A percentile compares a stretch with the other conserved stretches of the same genome.
Conservation (phyloP, 2,888 invertebrate genomes). For the Cacoxenus indagator region DNA sequence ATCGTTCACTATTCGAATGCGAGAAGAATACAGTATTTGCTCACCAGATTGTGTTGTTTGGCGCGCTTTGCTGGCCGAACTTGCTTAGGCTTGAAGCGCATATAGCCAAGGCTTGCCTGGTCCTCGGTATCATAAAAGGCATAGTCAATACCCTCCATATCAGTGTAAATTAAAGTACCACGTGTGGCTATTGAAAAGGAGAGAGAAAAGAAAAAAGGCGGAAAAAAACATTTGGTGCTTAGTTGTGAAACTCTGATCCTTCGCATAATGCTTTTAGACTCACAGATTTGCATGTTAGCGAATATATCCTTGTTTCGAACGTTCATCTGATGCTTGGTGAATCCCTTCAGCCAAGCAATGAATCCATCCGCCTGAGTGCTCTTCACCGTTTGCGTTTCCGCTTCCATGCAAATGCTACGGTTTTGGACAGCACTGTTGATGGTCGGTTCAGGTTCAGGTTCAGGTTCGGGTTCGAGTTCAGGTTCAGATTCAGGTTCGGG, state of each 20-base stretch:
- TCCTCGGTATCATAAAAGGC: conserved; percentile 50
- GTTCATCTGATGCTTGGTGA: background rate
- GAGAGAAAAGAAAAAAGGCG: background rate
- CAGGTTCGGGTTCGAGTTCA: too few relatives aligned
- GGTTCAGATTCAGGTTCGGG: too few relatives aligned
- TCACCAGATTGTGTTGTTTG: conserved; percentile 45
- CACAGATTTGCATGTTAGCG: conserved; percentile 33
- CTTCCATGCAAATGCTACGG: background rate
- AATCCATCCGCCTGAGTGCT: conserved; percentile 6
- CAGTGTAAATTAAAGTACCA: conserved; percentile 37
- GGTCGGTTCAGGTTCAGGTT: too few relatives aligned
- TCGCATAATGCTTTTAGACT: background rate
- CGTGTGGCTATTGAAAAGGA: conserved; percentile 31
- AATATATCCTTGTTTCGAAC: conserved; percentile 23
- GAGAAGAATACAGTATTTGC: too few relatives aligned
- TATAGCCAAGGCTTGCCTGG: conserved; percentile 36
- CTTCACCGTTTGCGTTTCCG: background rate
- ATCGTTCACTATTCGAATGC: too few relatives aligned
- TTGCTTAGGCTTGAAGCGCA: conserved; percentile 52
- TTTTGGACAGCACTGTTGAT: too few relatives aligned
- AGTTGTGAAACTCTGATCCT: background rate
- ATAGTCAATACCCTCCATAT: conserved; percentile 51
- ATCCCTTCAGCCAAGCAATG: conserved; percentile 40
- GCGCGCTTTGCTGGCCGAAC: conserved; percentile 44
- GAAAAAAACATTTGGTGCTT: too few relatives aligned